Evolutionary conservation across 1,140 invertebrate species (phyloP), one percentile per base, ranked within the genome.

Genomic region (Marisa cornuarietis): DNA sequence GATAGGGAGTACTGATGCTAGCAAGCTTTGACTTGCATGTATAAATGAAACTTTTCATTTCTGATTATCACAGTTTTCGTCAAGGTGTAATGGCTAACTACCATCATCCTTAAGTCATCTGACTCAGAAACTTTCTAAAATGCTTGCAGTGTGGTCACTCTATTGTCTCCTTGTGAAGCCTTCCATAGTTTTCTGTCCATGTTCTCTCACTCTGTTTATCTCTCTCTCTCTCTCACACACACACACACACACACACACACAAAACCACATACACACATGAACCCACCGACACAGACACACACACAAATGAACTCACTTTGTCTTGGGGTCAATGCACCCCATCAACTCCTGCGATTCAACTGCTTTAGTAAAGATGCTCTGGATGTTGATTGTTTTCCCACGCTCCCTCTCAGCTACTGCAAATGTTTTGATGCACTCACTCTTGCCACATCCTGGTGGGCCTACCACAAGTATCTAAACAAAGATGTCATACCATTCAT

Each of bases 381-480:
- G 89, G 13, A 91, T 82, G 73, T 81, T 89, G 79, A 90, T 87
- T 24, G 81, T 85, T 66, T 90, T 90, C 6, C 90, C 89, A 69
- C 87, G 79, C 77, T 90, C 87, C 74, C 87, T 79, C 82, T 90
- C 88, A 10, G 89, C 88, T 26, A 90, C 85, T 71, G 88, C 90
- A 83, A 88, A 90, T 58, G 90, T 90, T 83, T 91, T 90, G 66
- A 91, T 91, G 81, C 88, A 90, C 76, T 90, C 88, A 83, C 86
- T 88, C 72, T 91, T 91, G 72, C 90, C 90, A 86, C 90, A 91
- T 11, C 89, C 90, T 22, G 89, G 80, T 26, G 89, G 88, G 2
- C 90, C 90, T 24, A 87, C 87, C 8, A 91, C 90, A 78, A 91
- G 80, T 74, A 91, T 88, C 89, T 91, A 82, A n/a, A 42, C 31